Percentiles rank a stretch among this genome's conserved stretches.
Conservation (phyloP, 2,888 invertebrate species). For the Ischnus inquisitorius region DNA sequence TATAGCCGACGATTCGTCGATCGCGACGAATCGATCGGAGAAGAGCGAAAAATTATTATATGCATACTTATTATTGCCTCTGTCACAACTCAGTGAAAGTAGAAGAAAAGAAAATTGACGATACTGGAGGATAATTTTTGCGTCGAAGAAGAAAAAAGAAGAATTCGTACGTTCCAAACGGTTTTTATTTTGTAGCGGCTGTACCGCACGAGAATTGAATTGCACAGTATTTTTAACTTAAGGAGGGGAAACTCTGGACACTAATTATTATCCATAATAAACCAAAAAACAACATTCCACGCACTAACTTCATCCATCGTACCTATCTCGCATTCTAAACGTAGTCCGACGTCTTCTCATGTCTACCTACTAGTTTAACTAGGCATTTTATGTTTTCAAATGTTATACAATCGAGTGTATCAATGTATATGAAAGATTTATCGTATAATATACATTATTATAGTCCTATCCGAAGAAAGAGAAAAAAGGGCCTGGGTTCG, state of each 20-base stretch:
- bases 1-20: slow-evolving; percentile 40
- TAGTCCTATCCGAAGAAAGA: slow-evolving; percentile 75
- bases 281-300: slow-evolving; percentile 62
- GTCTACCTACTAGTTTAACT: slow-evolving; percentile 49
- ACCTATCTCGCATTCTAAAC: slow-evolving; percentile 49
- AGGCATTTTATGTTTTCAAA: slow-evolving; percentile 47
- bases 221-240: slow-evolving; percentile 68
- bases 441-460: slow-evolving; percentile 79
- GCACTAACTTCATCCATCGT: slow-evolving; percentile 57
- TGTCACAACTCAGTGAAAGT: slow-evolving; percentile 59
- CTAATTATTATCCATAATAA: slow-evolving; percentile 57
- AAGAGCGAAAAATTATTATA: slow-evolving; percentile 36
- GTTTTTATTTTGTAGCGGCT: slow-evolving; percentile 43
- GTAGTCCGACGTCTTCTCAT: slow-evolving; percentile 57
- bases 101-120: slow-evolving; percentile 35
- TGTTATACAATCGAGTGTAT: slow-evolving; percentile 77
- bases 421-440: slow-evolving; percentile 76
- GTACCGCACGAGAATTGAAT: slow-evolving; percentile 48
- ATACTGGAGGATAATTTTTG: not conserved
- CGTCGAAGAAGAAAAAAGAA: slow-evolving; percentile 19
- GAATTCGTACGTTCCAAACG: slow-evolving; percentile 46
- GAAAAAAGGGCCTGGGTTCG: slow-evolving; percentile 72
- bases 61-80: slow-evolving; percentile 42
- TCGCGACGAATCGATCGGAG: slow-evolving; percentile 9
- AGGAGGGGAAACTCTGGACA: slow-evolving; percentile 28